phyloP scores from a whole-genome alignment of 2,888 invertebrate genomes.

The Apamea epomidion region DNA sequence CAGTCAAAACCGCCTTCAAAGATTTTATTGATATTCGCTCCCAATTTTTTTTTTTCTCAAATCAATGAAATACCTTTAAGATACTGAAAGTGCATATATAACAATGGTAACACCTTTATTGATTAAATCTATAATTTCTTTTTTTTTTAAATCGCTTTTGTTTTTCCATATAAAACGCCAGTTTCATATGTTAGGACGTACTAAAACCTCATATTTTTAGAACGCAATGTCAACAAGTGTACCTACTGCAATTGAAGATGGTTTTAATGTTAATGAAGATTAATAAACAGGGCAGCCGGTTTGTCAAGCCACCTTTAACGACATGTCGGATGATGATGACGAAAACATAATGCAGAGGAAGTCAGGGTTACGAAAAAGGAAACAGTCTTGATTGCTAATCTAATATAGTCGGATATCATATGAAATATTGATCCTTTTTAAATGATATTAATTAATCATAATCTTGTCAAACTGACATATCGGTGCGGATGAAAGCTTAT shows the following conservation, averaged over 20 bases:
- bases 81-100: not conserved
- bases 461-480: not conserved
- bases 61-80: not conserved
- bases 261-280: constrained; percentile 27
- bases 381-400: constrained; percentile 34
- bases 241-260: constrained; percentile 40
- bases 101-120: not conserved
- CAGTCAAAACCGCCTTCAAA: not conserved
- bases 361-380: constrained; percentile 50
- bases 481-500: constrained; percentile 16
- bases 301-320: constrained; percentile 46
- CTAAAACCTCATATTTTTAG: constrained; percentile 10
- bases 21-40: not conserved
- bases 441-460: constrained; percentile 28
- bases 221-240: constrained; percentile 44
- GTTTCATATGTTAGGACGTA: not conserved
- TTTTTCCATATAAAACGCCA: no score
- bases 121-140: no score
- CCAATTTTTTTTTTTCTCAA: not conserved
- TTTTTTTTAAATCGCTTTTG: no score
- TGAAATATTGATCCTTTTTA: constrained; percentile 33
- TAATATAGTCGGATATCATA: constrained; percentile 29
- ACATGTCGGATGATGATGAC: constrained; percentile 33
- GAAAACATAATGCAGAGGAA: constrained; percentile 52
- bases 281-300: constrained; percentile 46